A percentile compares a stretch with the other conserved stretches of the same genome.
Conservation (phyloP, 2,797 vertebrate genomes). For the Champsocephalus gunnari region DNA sequence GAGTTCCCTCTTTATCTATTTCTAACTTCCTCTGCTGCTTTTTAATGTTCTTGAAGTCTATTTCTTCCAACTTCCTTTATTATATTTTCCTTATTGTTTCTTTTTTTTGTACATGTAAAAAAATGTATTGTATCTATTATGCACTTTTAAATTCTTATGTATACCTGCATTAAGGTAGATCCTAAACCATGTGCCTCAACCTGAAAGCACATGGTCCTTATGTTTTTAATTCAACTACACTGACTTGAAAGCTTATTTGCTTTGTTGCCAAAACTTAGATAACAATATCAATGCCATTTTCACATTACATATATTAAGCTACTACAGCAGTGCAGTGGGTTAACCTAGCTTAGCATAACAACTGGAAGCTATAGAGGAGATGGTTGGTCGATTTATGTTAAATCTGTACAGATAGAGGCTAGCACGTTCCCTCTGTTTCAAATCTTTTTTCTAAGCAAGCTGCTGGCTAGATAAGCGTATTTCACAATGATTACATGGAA, state of each 20-base stretch:
- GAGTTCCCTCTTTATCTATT: too few relatives aligned
- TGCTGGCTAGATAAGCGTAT: neutral
- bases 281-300: neutral
- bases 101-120: too few relatives aligned
- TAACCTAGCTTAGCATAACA: neutral
- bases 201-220: too few relatives aligned
- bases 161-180: too few relatives aligned
- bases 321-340: neutral
- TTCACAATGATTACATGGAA: neutral
- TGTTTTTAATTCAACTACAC: too few relatives aligned
- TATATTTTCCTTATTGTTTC: too few relatives aligned
- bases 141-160: too few relatives aligned
- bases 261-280: neutral
- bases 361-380: neutral
- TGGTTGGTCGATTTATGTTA: neutral
- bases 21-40: too few relatives aligned
- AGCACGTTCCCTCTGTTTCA: neutral
- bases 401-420: neutral
- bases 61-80: too few relatives aligned
- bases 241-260: neutral
- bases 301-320: neutral
- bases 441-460: neutral
- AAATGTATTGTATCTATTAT: too few relatives aligned
- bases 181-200: too few relatives aligned
- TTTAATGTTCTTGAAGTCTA: too few relatives aligned